These are phyloP conservation scores for Mormyrus hasselquistii DNA, from an alignment of 2,797 vertebrate genomes.

Conservation along the genomic window DNA sequence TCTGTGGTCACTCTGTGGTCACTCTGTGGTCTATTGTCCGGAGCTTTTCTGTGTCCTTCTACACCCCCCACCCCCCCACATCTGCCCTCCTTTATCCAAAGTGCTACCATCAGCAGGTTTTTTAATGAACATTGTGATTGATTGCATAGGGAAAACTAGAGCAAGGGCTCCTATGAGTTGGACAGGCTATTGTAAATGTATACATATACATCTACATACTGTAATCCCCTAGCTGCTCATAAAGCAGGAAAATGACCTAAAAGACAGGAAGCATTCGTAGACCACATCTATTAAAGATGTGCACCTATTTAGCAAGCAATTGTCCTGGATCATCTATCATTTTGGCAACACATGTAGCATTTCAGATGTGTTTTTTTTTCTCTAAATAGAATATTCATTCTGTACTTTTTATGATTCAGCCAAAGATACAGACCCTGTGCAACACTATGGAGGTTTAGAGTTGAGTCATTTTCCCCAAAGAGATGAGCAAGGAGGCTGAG, in stretches of 20 bases:
- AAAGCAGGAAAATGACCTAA: constrained; percentile 17
- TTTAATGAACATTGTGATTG: neutral
- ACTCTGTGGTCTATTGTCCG: neutral
- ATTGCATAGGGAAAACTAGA: constrained; percentile 17
- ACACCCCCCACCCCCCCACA: neutral
- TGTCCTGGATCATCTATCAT: neutral
- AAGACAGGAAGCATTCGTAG: neutral
- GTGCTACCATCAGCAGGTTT: neutral
- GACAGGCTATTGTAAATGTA: neutral
- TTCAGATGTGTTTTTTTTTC: neutral
- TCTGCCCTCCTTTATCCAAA: neutral
- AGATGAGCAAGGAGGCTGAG: neutral
- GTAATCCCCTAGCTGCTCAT: neutral
- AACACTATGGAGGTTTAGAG: neutral
- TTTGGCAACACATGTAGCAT: neutral
- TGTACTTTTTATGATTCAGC: neutral
- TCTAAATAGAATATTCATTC: neutral
- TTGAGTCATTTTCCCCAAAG: neutral
- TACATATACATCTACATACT: neutral
- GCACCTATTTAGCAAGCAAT: neutral
- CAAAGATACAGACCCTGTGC: neutral
- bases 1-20: neutral
- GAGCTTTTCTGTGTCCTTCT: neutral
- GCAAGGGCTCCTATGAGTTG: constrained; percentile 3
- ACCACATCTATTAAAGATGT: neutral